Percentiles rank a stretch among this genome's conserved stretches.
Conservation (phyloP, 2,797 vertebrate genomes). For the Buphagus erythrorhynchus region DNA sequence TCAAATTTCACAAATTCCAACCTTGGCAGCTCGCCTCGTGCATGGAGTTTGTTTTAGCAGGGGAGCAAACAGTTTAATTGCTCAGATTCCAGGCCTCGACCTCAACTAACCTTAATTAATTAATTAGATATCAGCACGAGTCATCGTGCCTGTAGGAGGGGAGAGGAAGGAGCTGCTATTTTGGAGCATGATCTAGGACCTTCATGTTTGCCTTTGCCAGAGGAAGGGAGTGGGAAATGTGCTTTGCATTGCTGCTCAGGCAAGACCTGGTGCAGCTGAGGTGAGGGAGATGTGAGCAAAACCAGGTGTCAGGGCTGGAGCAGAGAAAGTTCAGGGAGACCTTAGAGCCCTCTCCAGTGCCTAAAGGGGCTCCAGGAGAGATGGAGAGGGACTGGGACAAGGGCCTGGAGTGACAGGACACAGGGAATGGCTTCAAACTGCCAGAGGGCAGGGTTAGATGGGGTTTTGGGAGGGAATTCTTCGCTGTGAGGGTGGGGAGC, state of each 20-base stretch:
- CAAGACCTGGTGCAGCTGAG: not conserved
- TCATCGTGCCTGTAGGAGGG: not conserved
- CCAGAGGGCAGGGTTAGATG: not conserved
- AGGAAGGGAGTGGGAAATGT: not conserved
- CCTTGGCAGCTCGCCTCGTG: not conserved
- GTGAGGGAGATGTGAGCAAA: not conserved
- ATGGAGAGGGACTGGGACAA: not conserved
- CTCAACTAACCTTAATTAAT: constrained; percentile 56
- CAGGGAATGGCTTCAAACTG: not conserved
- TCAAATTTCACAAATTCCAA: not conserved
- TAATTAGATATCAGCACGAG: not conserved
- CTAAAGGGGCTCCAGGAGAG: not conserved
- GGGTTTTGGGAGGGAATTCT: not conserved
- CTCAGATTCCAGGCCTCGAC: not conserved
- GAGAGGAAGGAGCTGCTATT: not conserved
- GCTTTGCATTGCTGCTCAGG: not conserved
- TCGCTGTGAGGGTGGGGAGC: rapidly evolving
- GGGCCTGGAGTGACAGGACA: not conserved
- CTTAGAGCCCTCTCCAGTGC: not conserved
- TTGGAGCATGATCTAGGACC: not conserved
- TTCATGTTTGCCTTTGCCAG: not conserved
- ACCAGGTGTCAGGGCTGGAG: not conserved
- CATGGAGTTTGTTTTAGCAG: not conserved
- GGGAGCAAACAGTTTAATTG: constrained; percentile 31
- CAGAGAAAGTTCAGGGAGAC: not conserved